Base-by-base conservation (phyloP, 2,888 invertebrate genomes). In the Hypercompe scribonia region DNA sequence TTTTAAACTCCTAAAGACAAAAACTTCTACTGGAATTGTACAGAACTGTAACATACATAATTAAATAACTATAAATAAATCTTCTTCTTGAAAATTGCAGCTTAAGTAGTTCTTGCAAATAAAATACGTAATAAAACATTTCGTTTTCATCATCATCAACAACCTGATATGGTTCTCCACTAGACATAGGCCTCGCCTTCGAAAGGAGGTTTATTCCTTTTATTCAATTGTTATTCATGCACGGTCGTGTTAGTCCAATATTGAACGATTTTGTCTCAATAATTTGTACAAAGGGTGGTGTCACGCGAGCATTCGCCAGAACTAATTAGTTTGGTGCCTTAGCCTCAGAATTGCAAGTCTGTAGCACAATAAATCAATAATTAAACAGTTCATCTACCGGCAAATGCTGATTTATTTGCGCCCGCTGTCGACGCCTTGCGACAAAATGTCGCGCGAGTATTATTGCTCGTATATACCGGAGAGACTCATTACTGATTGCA, bases 321-420 rank as follows among this genome's bases (percentile, higher is more conserved):
- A 92, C 95, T 95, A 95, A 95, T 95, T 95, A 95, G 93, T 88
- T 87, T 64, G 92, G 91, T 92, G 92, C 93, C 91, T 89, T 83
- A 88, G 88, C 84, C 82, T 85, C 87, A 87, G 87, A 79, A 81
- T 72, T 81, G 83, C 77, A 75, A 54, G 31, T 50, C 61, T 70
- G 66, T 72, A 33, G 36, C 84, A 91, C 94, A 92, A 94, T 95
- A 95, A 95, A 95, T 95, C 95, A 95, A 94, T 95, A 95, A 95
- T 94, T 94, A 94, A 93, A 94, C 89, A 92, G 94, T 94, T 94
- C 93, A 94, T 94, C 94, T 91, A 93, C 90, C 85, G 86, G 91
- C 94, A 94, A 95, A 95, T 94, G 89, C 94, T 95, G 94, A 95
- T 95, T 95, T 95, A 95, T 95, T 91, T 81, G 82, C 90, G 84